Evolutionary conservation across 2,113 vertebrate species (phyloP), one percentile per base, ranked within the genome.

Genomic region (Orcinus orca): DNA sequence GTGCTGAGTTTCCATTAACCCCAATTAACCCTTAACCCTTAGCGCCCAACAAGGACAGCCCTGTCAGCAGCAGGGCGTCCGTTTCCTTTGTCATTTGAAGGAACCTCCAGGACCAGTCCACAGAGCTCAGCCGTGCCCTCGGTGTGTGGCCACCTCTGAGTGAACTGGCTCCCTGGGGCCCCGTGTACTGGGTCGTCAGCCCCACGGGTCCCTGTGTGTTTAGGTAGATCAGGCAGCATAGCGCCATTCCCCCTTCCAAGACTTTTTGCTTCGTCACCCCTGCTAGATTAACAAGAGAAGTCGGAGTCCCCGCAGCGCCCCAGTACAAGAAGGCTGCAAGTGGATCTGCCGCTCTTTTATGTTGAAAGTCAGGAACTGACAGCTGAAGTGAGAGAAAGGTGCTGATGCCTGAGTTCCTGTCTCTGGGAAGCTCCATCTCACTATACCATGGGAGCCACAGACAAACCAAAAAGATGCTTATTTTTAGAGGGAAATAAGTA

Each of bases 21-120:
- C 94, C 95, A 65, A 70, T 90, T 95, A 94, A 86, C 93, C 83
- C 74, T 60, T 73, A 87, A 77, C 93, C 95, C 68, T 70, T 36
- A 1, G 63, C 3, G 0, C 86, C 93, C 83, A 60, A 21, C 13
- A n/a, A 70, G 88, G 58, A 31, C 71, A 2, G 70, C 88, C 74
- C 55, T 5, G 1, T 25, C 3, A 44, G 23, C 33, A 21, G 29
- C 33, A 21, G 29, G 55, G 63, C 6, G 0, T 26, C 25, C 2
- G 1, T n/a, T 38, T 47, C 71, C 74, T 44, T 23, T 17, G 8
- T 86, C 68, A 2, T 77, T 38, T 8, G 65, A 41, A 68, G 53
- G 12, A 11, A 41, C 90, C 81, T 73, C 33, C 73, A 4, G 63
- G 65, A 36, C 15, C 50, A 0, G 38, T 50, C 44, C 65, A 44